These are phyloP conservation scores for Elymnias hypermnestra DNA, from an alignment of 1,140 invertebrate genomes.

Conservation along the genomic window DNA sequence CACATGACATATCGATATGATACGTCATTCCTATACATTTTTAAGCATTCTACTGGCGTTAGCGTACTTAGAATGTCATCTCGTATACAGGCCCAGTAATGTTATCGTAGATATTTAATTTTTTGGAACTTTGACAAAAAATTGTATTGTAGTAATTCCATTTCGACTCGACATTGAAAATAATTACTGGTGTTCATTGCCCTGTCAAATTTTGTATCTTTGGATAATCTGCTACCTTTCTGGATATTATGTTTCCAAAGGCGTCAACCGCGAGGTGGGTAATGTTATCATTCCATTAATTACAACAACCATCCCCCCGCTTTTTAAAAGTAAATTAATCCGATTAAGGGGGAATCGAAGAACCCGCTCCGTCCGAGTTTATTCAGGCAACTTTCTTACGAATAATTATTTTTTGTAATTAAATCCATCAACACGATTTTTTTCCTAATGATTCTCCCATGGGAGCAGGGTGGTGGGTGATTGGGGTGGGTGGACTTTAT, in stretches of 20 bases:
- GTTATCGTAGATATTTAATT: too few relatives aligned
- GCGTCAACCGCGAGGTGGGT: slow-evolving; percentile 62
- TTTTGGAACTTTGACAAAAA: too few relatives aligned
- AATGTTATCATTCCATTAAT: slow-evolving; percentile 76
- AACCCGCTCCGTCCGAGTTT: slow-evolving; percentile 71
- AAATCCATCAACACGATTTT: slow-evolving; percentile 76
- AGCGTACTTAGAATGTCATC: too few relatives aligned
- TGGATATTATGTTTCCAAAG: slow-evolving; percentile 45
- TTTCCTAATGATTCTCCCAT: slow-evolving; percentile 73
- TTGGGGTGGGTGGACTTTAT: slow-evolving; percentile 26
- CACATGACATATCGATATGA: too few relatives aligned
- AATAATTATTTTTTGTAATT: slow-evolving; percentile 76
- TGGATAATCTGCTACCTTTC: slow-evolving; percentile 25
- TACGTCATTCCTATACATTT: too few relatives aligned
- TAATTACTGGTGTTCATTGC: too few relatives aligned
- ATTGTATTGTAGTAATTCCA: too few relatives aligned
- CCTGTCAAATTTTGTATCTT: too few relatives aligned
- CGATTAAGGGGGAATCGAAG: slow-evolving; percentile 73
- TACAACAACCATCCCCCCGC: slow-evolving; percentile 67
- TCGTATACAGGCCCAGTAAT: too few relatives aligned
- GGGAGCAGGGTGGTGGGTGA: slow-evolving; percentile 43
- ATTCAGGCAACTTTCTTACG: slow-evolving; percentile 71
- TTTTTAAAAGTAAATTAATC: slow-evolving; percentile 76
- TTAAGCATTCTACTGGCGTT: too few relatives aligned
- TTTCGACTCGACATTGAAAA: too few relatives aligned